A percentile compares a stretch with the other conserved stretches of the same genome.
Conservation (phyloP, 2,888 invertebrate genomes). For the Chrysomela aeneicollis region DNA sequence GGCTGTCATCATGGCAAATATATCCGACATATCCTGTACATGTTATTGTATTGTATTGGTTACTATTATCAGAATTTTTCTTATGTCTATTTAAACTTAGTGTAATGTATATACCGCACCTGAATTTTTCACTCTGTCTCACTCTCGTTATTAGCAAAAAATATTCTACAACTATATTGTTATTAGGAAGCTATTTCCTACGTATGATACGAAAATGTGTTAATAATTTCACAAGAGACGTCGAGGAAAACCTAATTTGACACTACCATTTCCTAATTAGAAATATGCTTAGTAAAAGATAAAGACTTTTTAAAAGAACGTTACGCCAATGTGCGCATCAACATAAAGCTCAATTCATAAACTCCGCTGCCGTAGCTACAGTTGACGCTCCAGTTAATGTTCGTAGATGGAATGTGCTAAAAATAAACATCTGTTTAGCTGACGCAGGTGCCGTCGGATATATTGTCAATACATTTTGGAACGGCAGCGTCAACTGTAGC, state of each 20-base stretch:
- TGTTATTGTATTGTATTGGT: not conserved
- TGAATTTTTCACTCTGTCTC: not conserved
- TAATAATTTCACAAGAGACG: not conserved
- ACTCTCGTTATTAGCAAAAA: not conserved
- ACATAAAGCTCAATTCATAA: too few species aligned
- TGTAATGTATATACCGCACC: not conserved
- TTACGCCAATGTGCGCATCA: too few species aligned
- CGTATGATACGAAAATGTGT: not conserved
- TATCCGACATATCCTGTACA: not conserved
- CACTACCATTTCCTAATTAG: not conserved
- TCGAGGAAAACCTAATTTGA: not conserved
- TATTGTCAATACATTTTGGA: too few species aligned
- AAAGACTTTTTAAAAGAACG: too few species aligned
- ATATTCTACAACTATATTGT: not conserved
- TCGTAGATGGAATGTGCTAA: too few species aligned
- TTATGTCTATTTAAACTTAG: not conserved
- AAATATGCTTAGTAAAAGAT: too few species aligned
- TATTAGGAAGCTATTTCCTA: not conserved
- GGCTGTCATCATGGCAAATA: not conserved
- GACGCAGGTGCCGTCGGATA: too few species aligned
- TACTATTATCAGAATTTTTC: not conserved
- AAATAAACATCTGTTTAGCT: too few species aligned
- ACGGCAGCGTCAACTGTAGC: too few species aligned
- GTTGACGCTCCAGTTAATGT: too few species aligned
- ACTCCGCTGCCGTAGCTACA: too few species aligned